Evolutionary conservation across 2,113 vertebrate genomes (phyloP), one percentile per base, ranked within the genome.

Genomic region (Corvus cornix): DNA sequence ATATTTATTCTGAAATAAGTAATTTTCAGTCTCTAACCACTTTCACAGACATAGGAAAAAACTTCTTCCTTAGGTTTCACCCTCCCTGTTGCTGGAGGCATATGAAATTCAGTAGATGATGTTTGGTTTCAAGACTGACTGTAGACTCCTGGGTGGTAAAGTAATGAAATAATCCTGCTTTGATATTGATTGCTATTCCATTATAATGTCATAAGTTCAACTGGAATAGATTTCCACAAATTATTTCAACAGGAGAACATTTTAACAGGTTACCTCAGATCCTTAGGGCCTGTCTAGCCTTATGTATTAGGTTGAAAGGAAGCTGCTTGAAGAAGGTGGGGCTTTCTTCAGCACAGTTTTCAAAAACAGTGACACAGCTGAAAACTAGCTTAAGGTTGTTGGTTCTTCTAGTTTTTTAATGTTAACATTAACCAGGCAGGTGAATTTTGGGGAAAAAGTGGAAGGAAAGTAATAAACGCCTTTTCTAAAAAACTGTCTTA

Each of bases 1-100:
- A 33, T 80, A 58, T 88, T 90, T 95, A 51, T 74, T 73, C 82
- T 93, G 75, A 87, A 87, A 89, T 87, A 46, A 73, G 13, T 72
- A 31, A 68, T 64, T 78, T 87, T 48, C 41, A 64, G 19, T 79
- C 63, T 83, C 44, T 76, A 74, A 30, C 16, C 8, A 30, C 81
- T 81, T 95, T 66, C 53, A 73, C 18, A 90, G 75, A 43, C 24
- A 31, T 0, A 90, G 60, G 56, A 72, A 87, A 75, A 79, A 56
- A 9, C 27, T 60, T 9, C 28, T 93, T 60, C 70, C 55, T 87
- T 87, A 76, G 33, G 22, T 91, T 87, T 93, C 66, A 85, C 13
- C 31, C 66, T 82, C 44, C 31, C 44, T 58, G 15, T 44, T 93
- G 41, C 49, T 87, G 7, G 2, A 95, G 53, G 28, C 28, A 13